These are phyloP conservation scores for Keiferia lycopersicella DNA, from an alignment of 2,888 invertebrate genomes.

Conservation along the genomic window DNA sequence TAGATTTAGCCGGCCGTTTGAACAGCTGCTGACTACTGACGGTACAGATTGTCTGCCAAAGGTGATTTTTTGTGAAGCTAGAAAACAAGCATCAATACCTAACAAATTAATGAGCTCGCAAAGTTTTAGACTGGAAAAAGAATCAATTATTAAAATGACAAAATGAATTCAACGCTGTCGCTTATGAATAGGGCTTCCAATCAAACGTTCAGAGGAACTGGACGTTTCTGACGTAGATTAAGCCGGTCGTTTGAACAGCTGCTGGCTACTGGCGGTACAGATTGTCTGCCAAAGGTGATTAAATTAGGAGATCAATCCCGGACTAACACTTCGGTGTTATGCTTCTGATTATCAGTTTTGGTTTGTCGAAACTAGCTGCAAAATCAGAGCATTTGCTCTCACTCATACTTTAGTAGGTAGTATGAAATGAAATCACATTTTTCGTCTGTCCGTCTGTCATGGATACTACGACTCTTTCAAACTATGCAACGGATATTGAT, in stretches of 20 bases:
- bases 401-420: too few relatives aligned
- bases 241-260: conserved; percentile 13
- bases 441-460: too few relatives aligned
- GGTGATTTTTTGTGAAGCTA: too few relatives aligned
- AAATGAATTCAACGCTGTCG: not conserved
- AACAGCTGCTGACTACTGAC: conserved; percentile 8
- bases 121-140: too few relatives aligned
- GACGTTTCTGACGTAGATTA: conserved; percentile 10
- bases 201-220: not conserved
- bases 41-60: conserved; percentile 13
- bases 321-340: not conserved
- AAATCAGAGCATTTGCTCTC: too few relatives aligned
- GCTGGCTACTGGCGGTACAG: not conserved
- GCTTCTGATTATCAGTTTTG: not conserved
- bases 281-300: conserved; percentile 1
- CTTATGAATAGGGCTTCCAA: not conserved
- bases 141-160: too few relatives aligned
- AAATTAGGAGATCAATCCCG: conserved; percentile 3
- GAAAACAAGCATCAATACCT: too few relatives aligned
- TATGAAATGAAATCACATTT: too few relatives aligned
- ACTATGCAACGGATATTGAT: too few relatives aligned
- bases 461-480: too few relatives aligned
- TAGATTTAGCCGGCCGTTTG: conserved; percentile 14
- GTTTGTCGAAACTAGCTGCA: too few relatives aligned
- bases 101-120: too few relatives aligned